phyloP scores from a whole-genome alignment of 2,888 invertebrate genomes.

The Augiades crinisus region DNA sequence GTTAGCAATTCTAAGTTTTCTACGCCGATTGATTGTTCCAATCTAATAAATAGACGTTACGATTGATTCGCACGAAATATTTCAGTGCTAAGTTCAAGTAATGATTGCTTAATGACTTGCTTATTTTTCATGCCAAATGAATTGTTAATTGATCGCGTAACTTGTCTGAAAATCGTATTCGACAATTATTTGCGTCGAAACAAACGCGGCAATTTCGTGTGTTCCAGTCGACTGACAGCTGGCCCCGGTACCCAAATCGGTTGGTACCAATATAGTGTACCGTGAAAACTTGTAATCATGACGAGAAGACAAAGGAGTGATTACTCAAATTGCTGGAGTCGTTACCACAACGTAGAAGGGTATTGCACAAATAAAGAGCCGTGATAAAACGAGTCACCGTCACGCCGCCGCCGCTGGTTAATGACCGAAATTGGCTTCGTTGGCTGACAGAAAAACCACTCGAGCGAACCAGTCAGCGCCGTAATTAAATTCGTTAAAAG shows the following conservation, averaged over 20 bases:
- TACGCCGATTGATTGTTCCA: neutral
- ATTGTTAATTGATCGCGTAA: neutral
- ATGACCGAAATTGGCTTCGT: conserved; percentile 18
- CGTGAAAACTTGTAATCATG: conserved; percentile 1
- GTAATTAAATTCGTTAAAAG: conserved; percentile 2
- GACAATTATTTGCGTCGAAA: neutral
- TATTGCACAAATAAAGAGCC: conserved; percentile 14
- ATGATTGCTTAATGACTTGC: neutral
- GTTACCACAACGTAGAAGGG: conserved; percentile 8
- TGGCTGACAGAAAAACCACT: conserved; percentile 2
- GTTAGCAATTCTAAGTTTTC: no score
- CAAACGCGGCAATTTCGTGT: neutral
- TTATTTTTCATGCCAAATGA: neutral
- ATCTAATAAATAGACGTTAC: neutral
- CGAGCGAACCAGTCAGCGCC: neutral
- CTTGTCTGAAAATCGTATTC: neutral
- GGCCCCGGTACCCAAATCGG: neutral
- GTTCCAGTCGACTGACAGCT: conserved; percentile 8
- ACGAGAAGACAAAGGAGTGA: conserved; percentile 7
- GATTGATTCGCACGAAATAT: neutral
- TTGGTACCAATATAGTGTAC: neutral
- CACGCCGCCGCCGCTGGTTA: conserved; percentile 12
- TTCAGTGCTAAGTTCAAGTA: neutral
- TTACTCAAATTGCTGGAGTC: conserved; percentile 9
- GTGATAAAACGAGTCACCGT: neutral